Evolutionary conservation across 2,888 invertebrate genomes (phyloP).

Genomic region (Cinara cedri): DNA sequence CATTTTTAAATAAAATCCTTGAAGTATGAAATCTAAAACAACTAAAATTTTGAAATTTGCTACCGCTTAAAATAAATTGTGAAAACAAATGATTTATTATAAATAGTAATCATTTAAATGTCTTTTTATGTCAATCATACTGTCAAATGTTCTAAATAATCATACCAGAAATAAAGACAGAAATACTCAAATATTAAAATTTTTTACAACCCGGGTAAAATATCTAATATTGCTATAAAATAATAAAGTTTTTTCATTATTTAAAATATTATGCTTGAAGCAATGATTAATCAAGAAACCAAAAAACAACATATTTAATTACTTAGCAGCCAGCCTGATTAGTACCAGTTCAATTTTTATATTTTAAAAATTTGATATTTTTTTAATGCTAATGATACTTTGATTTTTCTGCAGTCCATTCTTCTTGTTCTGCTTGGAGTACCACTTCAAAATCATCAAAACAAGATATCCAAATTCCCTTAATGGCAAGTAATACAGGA

Average conservation of each 20-base stretch:
- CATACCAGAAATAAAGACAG: conserved; percentile 29
- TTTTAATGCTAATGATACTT: conserved; percentile 46
- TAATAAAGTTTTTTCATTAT: conserved; percentile 3
- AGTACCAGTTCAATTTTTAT: conserved; percentile 12
- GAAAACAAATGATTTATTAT: conserved; percentile 5
- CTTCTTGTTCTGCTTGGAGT: conserved; percentile 45
- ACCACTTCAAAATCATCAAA: conserved; percentile 49
- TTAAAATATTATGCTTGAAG: conserved; percentile 16
- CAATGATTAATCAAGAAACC: conserved; percentile 23
- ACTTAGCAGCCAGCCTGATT: conserved; percentile 19
- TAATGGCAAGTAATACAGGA: conserved; percentile 51
- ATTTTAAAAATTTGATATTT: conserved; percentile 2
- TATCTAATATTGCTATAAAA: background rate
- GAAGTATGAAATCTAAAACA: conserved; percentile 10
- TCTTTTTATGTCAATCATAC: conserved; percentile 37
- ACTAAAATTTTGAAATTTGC: background rate
- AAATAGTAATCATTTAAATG: conserved; percentile 3
- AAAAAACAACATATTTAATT: conserved; percentile 12
- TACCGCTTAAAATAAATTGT: background rate
- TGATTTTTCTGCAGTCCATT: conserved; percentile 44
- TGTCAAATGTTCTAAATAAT: conserved; percentile 34
- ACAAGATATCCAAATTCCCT: conserved; percentile 48
- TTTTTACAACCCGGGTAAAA: background rate
- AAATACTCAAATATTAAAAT: background rate
- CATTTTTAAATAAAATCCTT: conserved; percentile 41